Evolutionary conservation across 2,888 invertebrate species (phyloP).

Genomic region (Euplexia lucipara): DNA sequence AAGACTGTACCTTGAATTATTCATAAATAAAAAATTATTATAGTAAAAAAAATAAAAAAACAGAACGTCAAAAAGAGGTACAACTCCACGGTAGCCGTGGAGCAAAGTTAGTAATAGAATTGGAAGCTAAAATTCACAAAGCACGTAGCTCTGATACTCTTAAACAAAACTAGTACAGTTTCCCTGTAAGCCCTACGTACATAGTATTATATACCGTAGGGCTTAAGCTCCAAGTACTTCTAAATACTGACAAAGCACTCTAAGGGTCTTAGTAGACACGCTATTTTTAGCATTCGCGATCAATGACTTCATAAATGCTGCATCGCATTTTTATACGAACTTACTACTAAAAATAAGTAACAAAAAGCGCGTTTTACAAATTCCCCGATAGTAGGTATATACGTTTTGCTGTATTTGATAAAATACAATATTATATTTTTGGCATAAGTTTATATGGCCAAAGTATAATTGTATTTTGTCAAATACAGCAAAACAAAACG

Average conservation of each 20-base stretch:
- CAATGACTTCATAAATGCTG: neutral
- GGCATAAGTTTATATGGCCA: too few relatives aligned
- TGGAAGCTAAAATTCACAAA: conserved; percentile 11
- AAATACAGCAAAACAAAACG: too few relatives aligned
- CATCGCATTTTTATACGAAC: too few relatives aligned
- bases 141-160: neutral
- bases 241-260: conserved; percentile 25
- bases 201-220: neutral
- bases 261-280: neutral
- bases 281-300: neutral
- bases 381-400: too few relatives aligned
- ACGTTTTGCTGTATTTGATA: too few relatives aligned
- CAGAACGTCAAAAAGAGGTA: too few relatives aligned
- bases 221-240: conserved; percentile 9
- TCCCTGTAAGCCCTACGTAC: neutral
- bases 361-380: too few relatives aligned
- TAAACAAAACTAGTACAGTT: conserved; percentile 20
- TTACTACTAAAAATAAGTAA: too few relatives aligned
- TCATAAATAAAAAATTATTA: too few relatives aligned
- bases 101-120: conserved; percentile 9
- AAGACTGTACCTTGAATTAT: too few relatives aligned
- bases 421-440: too few relatives aligned
- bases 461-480: too few relatives aligned
- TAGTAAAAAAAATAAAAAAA: neutral
- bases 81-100: neutral